Percentiles rank a stretch among this genome's conserved stretches.
phyloP scores from a whole-genome alignment of 2,888 invertebrate genomes.

The Pseudococcus jackbeardsleyi region DNA sequence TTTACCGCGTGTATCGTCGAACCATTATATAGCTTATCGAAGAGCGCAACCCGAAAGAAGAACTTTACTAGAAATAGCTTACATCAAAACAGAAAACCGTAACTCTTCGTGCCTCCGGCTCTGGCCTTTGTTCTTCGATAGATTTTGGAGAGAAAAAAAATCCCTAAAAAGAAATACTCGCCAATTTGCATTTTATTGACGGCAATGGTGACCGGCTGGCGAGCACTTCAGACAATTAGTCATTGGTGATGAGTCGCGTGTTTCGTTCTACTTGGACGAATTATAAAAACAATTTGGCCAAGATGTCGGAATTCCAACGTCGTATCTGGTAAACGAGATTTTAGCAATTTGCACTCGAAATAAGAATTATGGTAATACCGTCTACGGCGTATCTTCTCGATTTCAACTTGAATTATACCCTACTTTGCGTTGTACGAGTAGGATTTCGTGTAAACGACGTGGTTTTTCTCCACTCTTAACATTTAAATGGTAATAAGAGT shows the following conservation, averaged over 20 bases:
- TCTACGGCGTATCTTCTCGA: not conserved
- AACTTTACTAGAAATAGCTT: not conserved
- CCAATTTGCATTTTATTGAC: constrained; percentile 35
- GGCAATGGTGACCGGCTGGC: not conserved
- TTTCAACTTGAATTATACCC: constrained; percentile 15
- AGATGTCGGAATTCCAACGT: not conserved
- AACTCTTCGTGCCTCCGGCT: not conserved
- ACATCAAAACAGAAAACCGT: not conserved
- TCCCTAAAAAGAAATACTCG: not conserved
- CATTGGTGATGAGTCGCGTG: not conserved
- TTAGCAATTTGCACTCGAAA: constrained; percentile 50
- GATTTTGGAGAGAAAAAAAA: too few relatives aligned
- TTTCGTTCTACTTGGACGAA: not conserved
- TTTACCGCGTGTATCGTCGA: not conserved
- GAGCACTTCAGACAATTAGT: constrained; percentile 15
- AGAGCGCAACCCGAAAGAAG: not conserved
- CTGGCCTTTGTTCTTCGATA: not conserved
- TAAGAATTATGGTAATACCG: constrained; percentile 54
- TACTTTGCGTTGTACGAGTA: constrained; percentile 19
- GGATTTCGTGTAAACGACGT: not conserved
- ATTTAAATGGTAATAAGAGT: constrained; percentile 26
- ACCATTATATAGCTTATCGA: constrained; percentile 24
- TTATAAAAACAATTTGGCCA: constrained; percentile 50
- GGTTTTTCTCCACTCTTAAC: not conserved
- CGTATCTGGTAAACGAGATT: constrained; percentile 30